Evolutionary conservation across 30 jellyfish, hydroid and myxozoan species (phyloP).

Genomic region (Hydractinia symbiolongicarpus): DNA sequence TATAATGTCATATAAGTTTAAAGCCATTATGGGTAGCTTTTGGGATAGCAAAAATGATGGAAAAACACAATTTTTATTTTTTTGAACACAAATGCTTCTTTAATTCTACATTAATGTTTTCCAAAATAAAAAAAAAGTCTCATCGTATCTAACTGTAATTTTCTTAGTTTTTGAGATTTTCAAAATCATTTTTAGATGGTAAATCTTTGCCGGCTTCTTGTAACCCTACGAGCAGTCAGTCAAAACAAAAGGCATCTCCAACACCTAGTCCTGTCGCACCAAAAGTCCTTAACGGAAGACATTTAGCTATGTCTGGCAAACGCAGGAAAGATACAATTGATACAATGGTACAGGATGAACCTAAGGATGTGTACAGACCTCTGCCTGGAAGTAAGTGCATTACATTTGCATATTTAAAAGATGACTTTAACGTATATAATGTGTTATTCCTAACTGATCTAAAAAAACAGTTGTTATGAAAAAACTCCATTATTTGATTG

Average conservation of each 20-base stretch:
- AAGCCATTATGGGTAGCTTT: too few species aligned
- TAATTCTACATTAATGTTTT: too few species aligned
- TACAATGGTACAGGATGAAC: neutral
- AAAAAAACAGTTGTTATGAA: too few species aligned
- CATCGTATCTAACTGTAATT: too few species aligned
- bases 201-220: slow-evolving; percentile 21
- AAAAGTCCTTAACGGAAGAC: slow-evolving; percentile 5
- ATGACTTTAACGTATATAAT: too few species aligned
- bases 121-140: too few species aligned
- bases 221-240: slow-evolving; percentile 10
- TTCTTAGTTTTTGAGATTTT: neutral
- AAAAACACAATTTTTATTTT: too few species aligned
- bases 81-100: too few species aligned
- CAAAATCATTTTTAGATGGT: neutral
- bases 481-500: too few species aligned
- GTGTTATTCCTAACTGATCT: too few species aligned
- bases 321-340: slow-evolving; percentile 26
- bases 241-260: neutral
- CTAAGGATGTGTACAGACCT: neutral
- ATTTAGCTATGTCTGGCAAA: slow-evolving; percentile 16
- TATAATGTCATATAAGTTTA: too few species aligned
- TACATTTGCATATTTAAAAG: neutral
- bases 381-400: slow-evolving; percentile 23
- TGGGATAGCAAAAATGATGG: too few species aligned
- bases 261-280: neutral